Evolutionary conservation across 2,113 vertebrate genomes (phyloP).

Genomic region (Alosa alosa): DNA sequence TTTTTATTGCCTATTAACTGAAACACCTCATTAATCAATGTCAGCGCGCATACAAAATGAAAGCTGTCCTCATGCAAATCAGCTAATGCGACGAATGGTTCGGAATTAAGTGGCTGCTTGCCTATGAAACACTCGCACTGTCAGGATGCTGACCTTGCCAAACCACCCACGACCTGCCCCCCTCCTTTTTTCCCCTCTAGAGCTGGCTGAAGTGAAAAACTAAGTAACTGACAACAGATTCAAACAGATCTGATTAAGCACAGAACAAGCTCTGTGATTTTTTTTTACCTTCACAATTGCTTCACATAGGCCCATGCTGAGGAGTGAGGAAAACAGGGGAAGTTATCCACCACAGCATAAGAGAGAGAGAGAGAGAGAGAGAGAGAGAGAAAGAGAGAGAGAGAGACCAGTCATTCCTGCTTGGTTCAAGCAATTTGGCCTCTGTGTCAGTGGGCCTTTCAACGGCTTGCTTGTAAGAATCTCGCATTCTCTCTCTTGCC

Average conservation of each 20-base stretch:
- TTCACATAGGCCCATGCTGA: neutral
- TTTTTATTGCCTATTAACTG: conserved; percentile 81
- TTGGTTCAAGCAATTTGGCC: neutral
- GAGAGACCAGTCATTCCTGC: neutral
- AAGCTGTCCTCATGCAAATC: conserved; percentile 81
- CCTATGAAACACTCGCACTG: conserved; percentile 76
- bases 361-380: neutral
- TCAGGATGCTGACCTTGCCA: conserved; percentile 73
- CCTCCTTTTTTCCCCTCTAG: conserved; percentile 60
- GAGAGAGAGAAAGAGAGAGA: neutral
- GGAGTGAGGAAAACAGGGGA: neutral
- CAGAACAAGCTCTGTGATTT: conserved; percentile 64
- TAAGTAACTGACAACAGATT: conserved; percentile 65
- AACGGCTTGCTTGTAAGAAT: neutral
- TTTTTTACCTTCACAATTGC: neutral
- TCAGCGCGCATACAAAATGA: conserved; percentile 76
- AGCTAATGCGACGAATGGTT: conserved; percentile 75
- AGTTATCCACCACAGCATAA: conserved; percentile 31
- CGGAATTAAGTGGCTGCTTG: conserved; percentile 77
- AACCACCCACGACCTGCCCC: conserved; percentile 70
- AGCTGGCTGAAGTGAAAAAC: conserved; percentile 62
- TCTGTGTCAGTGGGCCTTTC: neutral
- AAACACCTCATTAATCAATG: conserved; percentile 82
- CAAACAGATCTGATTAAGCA: conserved; percentile 74
- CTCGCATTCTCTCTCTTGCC: neutral